phyloP scores from a whole-genome alignment of 2,888 invertebrate species.

The Molorchus minor region DNA sequence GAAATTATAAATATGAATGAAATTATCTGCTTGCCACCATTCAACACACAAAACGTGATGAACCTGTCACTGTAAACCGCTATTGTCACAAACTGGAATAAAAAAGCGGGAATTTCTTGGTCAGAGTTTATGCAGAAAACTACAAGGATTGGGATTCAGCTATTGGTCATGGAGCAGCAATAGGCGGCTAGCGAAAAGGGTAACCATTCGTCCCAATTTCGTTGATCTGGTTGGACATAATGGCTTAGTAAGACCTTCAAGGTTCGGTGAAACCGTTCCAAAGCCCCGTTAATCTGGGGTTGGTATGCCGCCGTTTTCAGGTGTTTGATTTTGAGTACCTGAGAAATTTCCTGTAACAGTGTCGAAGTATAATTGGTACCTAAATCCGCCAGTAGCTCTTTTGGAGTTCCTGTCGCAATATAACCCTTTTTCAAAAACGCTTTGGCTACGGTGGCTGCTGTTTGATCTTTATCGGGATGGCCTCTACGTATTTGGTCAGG shows the following conservation, averaged over 20 bases:
- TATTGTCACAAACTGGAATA: too few species aligned
- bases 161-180: too few species aligned
- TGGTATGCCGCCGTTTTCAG: slow-evolving; percentile 14
- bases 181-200: too few species aligned
- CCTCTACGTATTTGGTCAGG: slow-evolving; percentile 47
- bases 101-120: too few species aligned
- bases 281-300: slow-evolving; percentile 16
- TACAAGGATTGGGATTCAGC: too few species aligned
- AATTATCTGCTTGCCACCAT: too few species aligned
- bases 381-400: slow-evolving; percentile 46
- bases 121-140: too few species aligned
- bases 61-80: too few species aligned
- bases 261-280: slow-evolving; percentile 39
- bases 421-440: slow-evolving; percentile 39
- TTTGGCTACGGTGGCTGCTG: slow-evolving; percentile 43
- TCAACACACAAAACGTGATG: too few species aligned
- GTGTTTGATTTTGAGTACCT: slow-evolving; percentile 10
- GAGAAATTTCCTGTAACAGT: slow-evolving; percentile 26
- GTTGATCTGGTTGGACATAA: slow-evolving; percentile 42
- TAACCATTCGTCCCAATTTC: slow-evolving; percentile 49
- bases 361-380: slow-evolving; percentile 45
- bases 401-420: slow-evolving; percentile 49
- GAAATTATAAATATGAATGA: too few species aligned
- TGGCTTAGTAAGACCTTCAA: slow-evolving; percentile 44
- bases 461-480: slow-evolving; percentile 46